Percentiles rank a stretch among this genome's conserved stretches.
phyloP scores from a whole-genome alignment of 1,140 invertebrate species.

The Euwallacea similis region DNA sequence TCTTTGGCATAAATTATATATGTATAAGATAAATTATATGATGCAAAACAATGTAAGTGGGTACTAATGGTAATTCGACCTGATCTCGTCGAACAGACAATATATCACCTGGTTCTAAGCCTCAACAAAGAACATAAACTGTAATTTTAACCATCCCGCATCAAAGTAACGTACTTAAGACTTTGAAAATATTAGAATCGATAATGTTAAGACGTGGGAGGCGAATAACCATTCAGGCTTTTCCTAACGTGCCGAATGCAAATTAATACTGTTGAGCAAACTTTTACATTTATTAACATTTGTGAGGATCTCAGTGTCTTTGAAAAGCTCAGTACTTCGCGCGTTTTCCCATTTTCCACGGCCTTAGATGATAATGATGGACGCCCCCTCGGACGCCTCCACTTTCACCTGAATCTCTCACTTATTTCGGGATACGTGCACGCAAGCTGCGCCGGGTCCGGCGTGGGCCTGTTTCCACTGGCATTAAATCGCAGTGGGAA shows the following conservation, averaged over 20 bases:
- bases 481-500: background rate
- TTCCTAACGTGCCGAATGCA: background rate
- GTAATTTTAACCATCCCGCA: conserved; percentile 3
- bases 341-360: background rate
- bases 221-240: conserved; percentile 3
- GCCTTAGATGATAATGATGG: too few species aligned
- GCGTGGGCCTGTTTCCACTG: background rate
- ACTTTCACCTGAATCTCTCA: background rate
- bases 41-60: too few species aligned
- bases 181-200: conserved; percentile 1
- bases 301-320: background rate
- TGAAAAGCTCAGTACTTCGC: background rate
- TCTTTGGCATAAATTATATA: too few species aligned
- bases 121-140: background rate
- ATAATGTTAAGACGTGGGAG: conserved; percentile 2
- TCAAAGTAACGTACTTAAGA: background rate
- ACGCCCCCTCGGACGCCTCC: too few species aligned
- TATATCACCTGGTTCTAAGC: background rate
- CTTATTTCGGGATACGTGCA: background rate
- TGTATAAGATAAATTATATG: too few species aligned
- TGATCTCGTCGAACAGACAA: too few species aligned
- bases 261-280: background rate
- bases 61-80: too few species aligned
- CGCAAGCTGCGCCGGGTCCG: background rate
- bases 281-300: background rate